These are phyloP conservation scores for Leptothorax acervorum DNA, from an alignment of 2,888 invertebrate genomes.

Conservation along the genomic window DNA sequence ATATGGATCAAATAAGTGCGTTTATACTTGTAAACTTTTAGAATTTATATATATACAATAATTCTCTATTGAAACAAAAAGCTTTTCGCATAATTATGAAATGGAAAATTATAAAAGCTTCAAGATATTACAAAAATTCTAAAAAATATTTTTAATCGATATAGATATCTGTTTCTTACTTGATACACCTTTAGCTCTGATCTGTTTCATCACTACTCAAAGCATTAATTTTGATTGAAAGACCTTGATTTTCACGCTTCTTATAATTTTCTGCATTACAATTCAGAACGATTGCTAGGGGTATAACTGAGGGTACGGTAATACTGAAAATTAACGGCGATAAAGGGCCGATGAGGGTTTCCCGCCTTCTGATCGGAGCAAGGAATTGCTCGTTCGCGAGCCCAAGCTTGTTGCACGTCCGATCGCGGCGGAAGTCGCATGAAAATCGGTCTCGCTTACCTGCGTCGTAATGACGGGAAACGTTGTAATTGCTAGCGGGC, in stretches of 20 bases:
- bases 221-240: background rate
- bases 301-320: slow-evolving; percentile 10
- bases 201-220: background rate
- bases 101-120: background rate
- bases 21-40: background rate
- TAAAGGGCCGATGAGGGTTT: slow-evolving; percentile 47
- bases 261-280: slow-evolving; percentile 4
- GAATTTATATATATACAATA: background rate
- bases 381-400: background rate
- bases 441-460: slow-evolving; percentile 84
- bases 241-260: slow-evolving; percentile 6
- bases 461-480: slow-evolving; percentile 84
- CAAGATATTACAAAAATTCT: background rate
- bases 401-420: slow-evolving; percentile 42
- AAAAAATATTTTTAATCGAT: background rate
- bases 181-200: background rate
- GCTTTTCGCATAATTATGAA: background rate
- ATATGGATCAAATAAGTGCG: background rate
- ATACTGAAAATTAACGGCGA: slow-evolving; percentile 47
- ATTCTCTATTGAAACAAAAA: background rate
- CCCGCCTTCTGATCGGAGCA: slow-evolving; percentile 52
- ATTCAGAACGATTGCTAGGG: background rate
- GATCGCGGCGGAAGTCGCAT: slow-evolving; percentile 79
- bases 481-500: slow-evolving; percentile 78
- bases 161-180: background rate